Evolutionary conservation across 2,888 invertebrate genomes (phyloP).

Genomic region (Molanna angustata): DNA sequence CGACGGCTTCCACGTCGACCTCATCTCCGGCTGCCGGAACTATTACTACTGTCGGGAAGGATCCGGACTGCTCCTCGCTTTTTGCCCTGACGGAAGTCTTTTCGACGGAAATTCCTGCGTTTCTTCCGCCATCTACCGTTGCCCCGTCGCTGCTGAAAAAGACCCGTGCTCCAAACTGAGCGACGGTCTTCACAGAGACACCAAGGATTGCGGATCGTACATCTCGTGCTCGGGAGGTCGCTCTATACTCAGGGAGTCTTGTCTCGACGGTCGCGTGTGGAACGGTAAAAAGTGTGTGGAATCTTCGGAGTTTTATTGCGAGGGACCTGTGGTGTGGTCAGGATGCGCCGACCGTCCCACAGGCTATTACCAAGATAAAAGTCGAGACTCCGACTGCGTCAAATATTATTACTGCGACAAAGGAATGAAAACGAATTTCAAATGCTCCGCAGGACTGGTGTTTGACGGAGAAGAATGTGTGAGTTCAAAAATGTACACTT

Average conservation of each 20-base stretch:
- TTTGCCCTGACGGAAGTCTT: conserved; percentile 52
- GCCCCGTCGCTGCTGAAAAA: conserved; percentile 47
- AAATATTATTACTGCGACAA: conserved; percentile 53
- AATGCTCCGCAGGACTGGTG: conserved; percentile 45
- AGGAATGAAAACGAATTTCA: conserved; percentile 43
- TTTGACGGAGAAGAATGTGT: conserved; percentile 52
- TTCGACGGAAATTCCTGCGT: conserved; percentile 56
- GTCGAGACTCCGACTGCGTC: conserved; percentile 48
- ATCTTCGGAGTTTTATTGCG: conserved; percentile 46
- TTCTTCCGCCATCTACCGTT: conserved; percentile 44
- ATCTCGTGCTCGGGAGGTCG: conserved; percentile 51
- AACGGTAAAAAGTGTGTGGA: conserved; percentile 51
- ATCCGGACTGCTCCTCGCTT: conserved; percentile 53
- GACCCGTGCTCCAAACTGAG: conserved; percentile 49
- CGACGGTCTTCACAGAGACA: conserved; percentile 49
- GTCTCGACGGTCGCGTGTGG: conserved; percentile 49
- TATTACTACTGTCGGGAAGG: conserved; percentile 57
- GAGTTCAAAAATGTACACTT: conserved; percentile 42
- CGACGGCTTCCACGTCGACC: conserved; percentile 58
- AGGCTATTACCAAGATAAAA: conserved; percentile 54
- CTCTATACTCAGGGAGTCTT: conserved; percentile 48
- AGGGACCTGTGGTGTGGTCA: conserved; percentile 44
- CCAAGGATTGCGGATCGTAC: conserved; percentile 52
- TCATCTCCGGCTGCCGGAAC: conserved; percentile 54
- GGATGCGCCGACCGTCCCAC: conserved; percentile 52